Evolutionary conservation across 2,113 vertebrate species (phyloP), one percentile per base, ranked within the genome.

Genomic region (Vidua macroura): DNA sequence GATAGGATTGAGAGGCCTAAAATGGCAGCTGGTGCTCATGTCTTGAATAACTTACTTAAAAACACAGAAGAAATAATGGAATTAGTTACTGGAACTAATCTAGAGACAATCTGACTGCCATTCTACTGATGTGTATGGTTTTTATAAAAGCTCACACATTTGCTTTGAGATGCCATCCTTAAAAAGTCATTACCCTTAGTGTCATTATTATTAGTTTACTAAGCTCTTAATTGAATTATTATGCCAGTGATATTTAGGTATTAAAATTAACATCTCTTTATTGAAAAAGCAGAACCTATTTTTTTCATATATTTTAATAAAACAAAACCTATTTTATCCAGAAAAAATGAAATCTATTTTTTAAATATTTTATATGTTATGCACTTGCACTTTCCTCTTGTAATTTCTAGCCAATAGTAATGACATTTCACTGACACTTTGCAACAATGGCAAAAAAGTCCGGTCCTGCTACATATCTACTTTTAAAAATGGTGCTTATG

Each of bases 21-120:
- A 83, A 49, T 1, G 2, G 18, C 27, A 39, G 4, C 7, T 58
- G 5, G 3, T 46, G 8, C 5, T 73, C 15, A 11, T 0, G 1
- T 44, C 8, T 24, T 72, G 25, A 81, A 63, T 9, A 4, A 52
- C 3, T 46, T 83, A 30, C 5, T 5, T 55, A 59, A 68, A 81
- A 78, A 2, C 7, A 53, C 17, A n/a, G 21, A 75, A 67, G 15
- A 83, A 88, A 74, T 46, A 1, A 25, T 37, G 8, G 17, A 77
- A 84, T 35, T 33, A 51, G 6, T 63, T 51, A 21, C 31, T 39
- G 28, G 31, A 55, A 72, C 11, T 48, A 72, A 63, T 53, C 24
- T 67, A 33, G 13, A 68, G 31, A 48, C 3, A 76, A 46, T 7
- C 2, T 2, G 2, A 59, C 12, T 53, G 15, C 2, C 23, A 13